phyloP scores from a whole-genome alignment of 2,888 invertebrate genomes.

The Calameuta filiformis region DNA sequence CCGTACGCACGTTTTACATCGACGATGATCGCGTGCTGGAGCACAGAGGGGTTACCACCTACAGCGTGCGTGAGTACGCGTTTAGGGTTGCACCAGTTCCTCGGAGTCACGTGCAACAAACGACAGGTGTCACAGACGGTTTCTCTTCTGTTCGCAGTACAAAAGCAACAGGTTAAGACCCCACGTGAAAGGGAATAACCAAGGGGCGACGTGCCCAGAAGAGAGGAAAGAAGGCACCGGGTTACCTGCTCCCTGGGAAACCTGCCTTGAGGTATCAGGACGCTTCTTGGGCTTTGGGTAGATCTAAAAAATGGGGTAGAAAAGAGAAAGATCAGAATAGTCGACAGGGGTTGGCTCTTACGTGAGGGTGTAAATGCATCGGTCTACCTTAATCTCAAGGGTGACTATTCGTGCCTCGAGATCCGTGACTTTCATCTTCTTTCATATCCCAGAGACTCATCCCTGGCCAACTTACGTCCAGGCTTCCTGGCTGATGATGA shows the following conservation, averaged over 20 bases:
- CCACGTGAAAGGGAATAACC: background rate
- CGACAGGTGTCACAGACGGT: constrained; percentile 4
- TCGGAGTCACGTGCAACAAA: background rate
- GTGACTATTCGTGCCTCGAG: background rate
- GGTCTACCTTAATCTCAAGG: background rate
- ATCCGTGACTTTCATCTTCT: background rate
- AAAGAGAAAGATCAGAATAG: background rate
- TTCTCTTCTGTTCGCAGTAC: background rate
- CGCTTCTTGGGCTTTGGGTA: background rate
- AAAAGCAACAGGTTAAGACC: constrained; percentile 2
- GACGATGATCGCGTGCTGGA: background rate
- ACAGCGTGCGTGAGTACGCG: background rate
- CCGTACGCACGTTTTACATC: background rate
- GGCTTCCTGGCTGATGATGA: background rate
- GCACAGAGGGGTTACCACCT: background rate
- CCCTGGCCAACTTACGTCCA: background rate
- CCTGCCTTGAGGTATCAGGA: background rate
- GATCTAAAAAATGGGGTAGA: background rate
- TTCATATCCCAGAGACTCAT: background rate
- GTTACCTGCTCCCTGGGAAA: background rate
- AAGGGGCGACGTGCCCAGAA: background rate
- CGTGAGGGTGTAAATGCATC: background rate
- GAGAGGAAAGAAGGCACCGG: background rate
- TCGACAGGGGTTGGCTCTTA: background rate
- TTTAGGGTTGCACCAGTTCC: background rate